Percentiles rank a stretch among this genome's conserved stretches.
These are phyloP conservation scores for Diplazon laetatorius DNA, from an alignment of 2,888 invertebrate genomes.

Conservation along the genomic window DNA sequence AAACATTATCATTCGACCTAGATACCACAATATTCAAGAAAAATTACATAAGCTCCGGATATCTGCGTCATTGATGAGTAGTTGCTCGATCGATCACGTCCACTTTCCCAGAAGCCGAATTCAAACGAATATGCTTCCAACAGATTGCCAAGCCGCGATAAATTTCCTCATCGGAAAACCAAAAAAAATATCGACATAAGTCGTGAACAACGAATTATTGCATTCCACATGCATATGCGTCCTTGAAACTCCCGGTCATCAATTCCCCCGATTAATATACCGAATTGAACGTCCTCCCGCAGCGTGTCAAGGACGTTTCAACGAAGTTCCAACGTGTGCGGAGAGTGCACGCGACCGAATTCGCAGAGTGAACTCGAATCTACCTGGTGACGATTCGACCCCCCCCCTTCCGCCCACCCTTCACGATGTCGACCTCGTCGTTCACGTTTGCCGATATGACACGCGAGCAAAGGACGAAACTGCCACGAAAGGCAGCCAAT, in stretches of 20 bases:
- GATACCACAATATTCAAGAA: too few species aligned
- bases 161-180: too few species aligned
- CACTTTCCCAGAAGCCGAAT: too few species aligned
- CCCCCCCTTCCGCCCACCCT: slow-evolving; percentile 37
- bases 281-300: background rate
- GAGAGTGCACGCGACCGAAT: slow-evolving; percentile 34
- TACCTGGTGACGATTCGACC: slow-evolving; percentile 58
- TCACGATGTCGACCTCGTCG: slow-evolving; percentile 19
- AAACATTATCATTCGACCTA: too few species aligned
- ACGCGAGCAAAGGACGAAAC: slow-evolving; percentile 31
- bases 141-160: too few species aligned
- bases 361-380: slow-evolving; percentile 60
- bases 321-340: slow-evolving; percentile 37
- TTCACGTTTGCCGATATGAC: slow-evolving; percentile 32
- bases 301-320: slow-evolving; percentile 5
- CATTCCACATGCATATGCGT: background rate
- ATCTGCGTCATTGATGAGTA: too few species aligned
- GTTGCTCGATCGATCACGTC: too few species aligned
- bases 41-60: too few species aligned
- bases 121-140: too few species aligned
- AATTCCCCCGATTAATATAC: background rate
- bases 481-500: slow-evolving; percentile 12
- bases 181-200: too few species aligned
- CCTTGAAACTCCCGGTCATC: too few species aligned
- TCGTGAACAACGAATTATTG: background rate